phyloP scores from a whole-genome alignment of 2,113 vertebrate genomes.

The Campylorhamphus procurvoides region DNA sequence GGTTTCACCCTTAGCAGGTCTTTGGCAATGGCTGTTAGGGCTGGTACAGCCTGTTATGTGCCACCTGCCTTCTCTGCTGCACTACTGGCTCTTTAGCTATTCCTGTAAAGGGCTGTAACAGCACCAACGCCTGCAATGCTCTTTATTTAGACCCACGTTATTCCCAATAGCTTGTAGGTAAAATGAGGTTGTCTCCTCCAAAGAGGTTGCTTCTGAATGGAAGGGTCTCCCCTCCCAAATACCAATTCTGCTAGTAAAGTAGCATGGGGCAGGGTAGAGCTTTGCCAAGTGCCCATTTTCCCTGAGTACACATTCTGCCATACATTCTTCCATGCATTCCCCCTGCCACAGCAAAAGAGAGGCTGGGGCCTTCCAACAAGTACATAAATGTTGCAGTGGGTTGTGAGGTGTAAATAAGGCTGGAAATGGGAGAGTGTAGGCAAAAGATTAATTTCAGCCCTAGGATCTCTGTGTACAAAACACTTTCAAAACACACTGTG shows the following conservation, averaged over 20 bases:
- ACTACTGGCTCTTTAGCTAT: not conserved
- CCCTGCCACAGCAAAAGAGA: fast-evolving
- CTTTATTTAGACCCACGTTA: not conserved
- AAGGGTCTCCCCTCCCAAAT: not conserved
- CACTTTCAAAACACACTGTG: not conserved
- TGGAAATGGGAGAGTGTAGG: not conserved
- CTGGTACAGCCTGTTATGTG: not conserved
- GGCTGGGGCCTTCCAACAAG: not conserved
- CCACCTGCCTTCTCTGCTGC: not conserved
- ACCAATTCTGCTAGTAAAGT: not conserved
- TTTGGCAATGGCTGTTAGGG: not conserved
- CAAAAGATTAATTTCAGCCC: not conserved
- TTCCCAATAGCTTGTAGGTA: not conserved
- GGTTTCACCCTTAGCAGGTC: not conserved
- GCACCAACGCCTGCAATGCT: not conserved
- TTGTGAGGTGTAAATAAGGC: not conserved
- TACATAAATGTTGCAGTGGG: not conserved
- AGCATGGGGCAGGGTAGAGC: not conserved
- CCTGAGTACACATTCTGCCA: not conserved
- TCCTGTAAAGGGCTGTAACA: not conserved
- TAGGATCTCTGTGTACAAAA: not conserved
- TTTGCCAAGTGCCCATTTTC: not conserved
- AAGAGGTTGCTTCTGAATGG: not conserved
- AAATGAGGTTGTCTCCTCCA: not conserved
- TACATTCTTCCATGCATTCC: fast-evolving